phyloP scores from a whole-genome alignment of 2,113 vertebrate species.

The Gadus chalcogrammus region DNA sequence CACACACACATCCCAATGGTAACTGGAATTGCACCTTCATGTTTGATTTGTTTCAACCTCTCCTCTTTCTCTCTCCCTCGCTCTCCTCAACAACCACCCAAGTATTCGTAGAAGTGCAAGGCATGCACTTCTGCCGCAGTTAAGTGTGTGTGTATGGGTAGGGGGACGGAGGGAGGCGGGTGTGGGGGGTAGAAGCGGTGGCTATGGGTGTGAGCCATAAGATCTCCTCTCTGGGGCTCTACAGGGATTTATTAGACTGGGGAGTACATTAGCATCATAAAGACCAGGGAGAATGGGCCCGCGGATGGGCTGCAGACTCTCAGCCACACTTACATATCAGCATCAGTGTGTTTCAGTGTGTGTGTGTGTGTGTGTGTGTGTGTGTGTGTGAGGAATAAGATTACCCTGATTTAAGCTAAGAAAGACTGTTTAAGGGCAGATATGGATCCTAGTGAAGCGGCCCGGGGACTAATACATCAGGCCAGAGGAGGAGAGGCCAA shows the following conservation, averaged over 20 bases:
- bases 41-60: constrained; percentile 68
- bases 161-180: constrained; percentile 28
- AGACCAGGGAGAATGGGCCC: constrained; percentile 70
- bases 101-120: constrained; percentile 65
- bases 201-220: constrained; percentile 69
- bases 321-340: constrained; percentile 55
- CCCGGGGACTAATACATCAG: constrained; percentile 51
- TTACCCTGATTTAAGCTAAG: constrained; percentile 68
- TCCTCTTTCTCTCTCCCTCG: constrained; percentile 25
- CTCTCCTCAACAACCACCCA: constrained; percentile 58
- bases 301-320: constrained; percentile 61
- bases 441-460: constrained; percentile 64
- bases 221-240: constrained; percentile 73
- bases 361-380: constrained; percentile 16
- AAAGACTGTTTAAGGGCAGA: constrained; percentile 67
- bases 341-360: constrained; percentile 34
- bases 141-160: constrained; percentile 8
- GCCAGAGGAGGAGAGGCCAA: constrained; percentile 34
- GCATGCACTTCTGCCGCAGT: constrained; percentile 61
- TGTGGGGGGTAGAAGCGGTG: constrained; percentile 35
- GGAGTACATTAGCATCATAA: constrained; percentile 82
- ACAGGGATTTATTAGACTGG: constrained; percentile 78
- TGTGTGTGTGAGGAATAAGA: constrained; percentile 60
- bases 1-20: constrained; percentile 9
- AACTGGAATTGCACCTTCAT: constrained; percentile 54